Evolutionary conservation across 2,888 invertebrate species (phyloP).

Genomic region (Cantharis lateralis): DNA sequence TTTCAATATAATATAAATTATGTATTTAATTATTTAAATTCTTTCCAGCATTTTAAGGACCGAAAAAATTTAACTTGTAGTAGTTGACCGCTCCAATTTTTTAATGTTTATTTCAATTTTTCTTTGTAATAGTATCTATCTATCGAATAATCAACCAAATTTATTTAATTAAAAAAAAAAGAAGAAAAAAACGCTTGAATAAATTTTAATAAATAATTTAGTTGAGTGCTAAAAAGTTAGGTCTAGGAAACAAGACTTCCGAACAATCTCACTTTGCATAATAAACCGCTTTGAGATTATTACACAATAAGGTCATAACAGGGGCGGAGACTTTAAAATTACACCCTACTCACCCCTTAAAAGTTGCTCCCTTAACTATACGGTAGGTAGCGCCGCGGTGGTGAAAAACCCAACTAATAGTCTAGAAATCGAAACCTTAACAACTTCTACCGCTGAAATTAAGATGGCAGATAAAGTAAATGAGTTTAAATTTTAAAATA

Average conservation of each 20-base stretch:
- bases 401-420: slow-evolving; percentile 49
- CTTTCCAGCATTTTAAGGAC: too few species aligned
- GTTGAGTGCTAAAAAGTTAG: not conserved
- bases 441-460: slow-evolving; percentile 45
- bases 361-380: slow-evolving; percentile 35
- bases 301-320: slow-evolving; percentile 49
- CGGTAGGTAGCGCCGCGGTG: slow-evolving; percentile 51
- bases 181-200: not conserved
- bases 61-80: too few species aligned
- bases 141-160: too few species aligned
- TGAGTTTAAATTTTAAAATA: not conserved
- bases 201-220: not conserved
- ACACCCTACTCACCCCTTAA: slow-evolving; percentile 38
- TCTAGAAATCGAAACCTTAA: slow-evolving; percentile 44
- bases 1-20: too few species aligned
- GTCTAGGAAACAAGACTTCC: not conserved
- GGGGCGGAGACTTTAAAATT: slow-evolving; percentile 50
- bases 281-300: not conserved
- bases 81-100: too few species aligned
- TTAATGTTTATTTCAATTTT: too few species aligned
- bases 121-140: too few species aligned
- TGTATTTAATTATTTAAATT: too few species aligned
- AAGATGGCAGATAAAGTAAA: slow-evolving; percentile 40
- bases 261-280: not conserved
- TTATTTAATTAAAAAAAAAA: not conserved